phyloP scores from a whole-genome alignment of 1,140 invertebrate species.

The Euglossa dilemma region DNA sequence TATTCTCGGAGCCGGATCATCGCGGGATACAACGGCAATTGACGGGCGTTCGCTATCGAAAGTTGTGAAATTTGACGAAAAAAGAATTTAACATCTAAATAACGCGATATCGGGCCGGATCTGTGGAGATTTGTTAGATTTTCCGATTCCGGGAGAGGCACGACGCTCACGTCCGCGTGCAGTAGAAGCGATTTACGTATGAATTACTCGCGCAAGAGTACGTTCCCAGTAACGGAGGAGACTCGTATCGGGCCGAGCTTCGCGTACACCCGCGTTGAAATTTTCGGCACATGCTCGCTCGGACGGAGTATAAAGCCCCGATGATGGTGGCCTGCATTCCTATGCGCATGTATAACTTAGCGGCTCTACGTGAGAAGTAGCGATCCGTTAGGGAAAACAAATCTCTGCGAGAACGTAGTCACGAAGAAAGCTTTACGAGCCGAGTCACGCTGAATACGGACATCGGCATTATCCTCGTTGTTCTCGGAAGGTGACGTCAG shows the following conservation, averaged over 20 bases:
- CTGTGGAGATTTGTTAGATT: neutral
- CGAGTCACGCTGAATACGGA: neutral
- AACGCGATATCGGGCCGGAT: neutral
- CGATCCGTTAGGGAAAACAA: slow-evolving; percentile 35
- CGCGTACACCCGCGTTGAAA: neutral
- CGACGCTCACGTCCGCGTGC: neutral
- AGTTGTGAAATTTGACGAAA: neutral
- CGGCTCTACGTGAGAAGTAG: slow-evolving; percentile 37
- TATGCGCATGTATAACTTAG: slow-evolving; percentile 36
- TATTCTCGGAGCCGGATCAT: neutral
- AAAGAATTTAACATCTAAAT: neutral
- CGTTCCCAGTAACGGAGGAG: too few relatives aligned
- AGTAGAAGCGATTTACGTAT: neutral
- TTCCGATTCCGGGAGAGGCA: too few relatives aligned
- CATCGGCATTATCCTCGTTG: neutral
- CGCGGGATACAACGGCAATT: neutral
- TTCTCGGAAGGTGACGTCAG: neutral
- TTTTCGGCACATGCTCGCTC: slow-evolving; percentile 39
- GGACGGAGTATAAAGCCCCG: slow-evolving; percentile 24
- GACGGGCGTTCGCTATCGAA: neutral
- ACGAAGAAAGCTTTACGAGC: neutral
- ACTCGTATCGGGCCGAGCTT: neutral
- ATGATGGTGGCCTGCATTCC: slow-evolving; percentile 19
- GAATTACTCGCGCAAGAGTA: neutral
- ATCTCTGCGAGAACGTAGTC: neutral